Base-by-base conservation (phyloP, 1,140 invertebrate species). In the Hyles vespertilio region DNA sequence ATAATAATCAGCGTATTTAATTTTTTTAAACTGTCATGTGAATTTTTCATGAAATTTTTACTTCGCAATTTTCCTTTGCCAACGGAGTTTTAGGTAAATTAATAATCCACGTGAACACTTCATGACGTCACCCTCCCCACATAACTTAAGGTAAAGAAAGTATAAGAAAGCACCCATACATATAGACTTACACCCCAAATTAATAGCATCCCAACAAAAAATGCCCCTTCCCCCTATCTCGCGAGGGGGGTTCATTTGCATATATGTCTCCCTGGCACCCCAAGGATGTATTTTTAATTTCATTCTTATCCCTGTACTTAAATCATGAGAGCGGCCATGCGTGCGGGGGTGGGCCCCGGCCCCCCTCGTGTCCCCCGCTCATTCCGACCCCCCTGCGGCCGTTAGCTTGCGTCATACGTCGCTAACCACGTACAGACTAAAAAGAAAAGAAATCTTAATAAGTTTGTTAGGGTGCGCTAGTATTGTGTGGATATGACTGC, bases 361-460 rank as follows among this genome's bases (percentile, higher is more conserved):
- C 22, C 58, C 51, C 64, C 57, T 67, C 70, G 53, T 47, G 52
- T 33, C 43, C 57, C 32, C 63, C 22, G 32, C 32, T 34, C 12
- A 9, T 58, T 49, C 22, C 43, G 10, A 57, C 68, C 78, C 72
- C 68, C 69, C 70, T 63, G 54, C 63, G 76, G 77, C 78, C 71
- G 78, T 73, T 75, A 77, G 80, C 84, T 82, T 81, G 77, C 85
- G 83, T 88, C 85, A 88, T 88, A 88, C 85, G 82, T 88, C 85
- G 83, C 81, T 88, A 87, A 85, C 85, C 85, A 78, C 85, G 85
- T 83, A 80, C 79, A 77, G 79, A 79, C 80, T 82, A 85, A 85
- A 88, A 88, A 88, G 85, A 88, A 88, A 87, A 85, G 83, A 87
- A 87, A 85, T 85, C 85, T 88, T 88, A 88, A 88, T 88, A 88